phyloP scores from a whole-genome alignment of 1,140 invertebrate species.

The Megalonaias nervosa region DNA sequence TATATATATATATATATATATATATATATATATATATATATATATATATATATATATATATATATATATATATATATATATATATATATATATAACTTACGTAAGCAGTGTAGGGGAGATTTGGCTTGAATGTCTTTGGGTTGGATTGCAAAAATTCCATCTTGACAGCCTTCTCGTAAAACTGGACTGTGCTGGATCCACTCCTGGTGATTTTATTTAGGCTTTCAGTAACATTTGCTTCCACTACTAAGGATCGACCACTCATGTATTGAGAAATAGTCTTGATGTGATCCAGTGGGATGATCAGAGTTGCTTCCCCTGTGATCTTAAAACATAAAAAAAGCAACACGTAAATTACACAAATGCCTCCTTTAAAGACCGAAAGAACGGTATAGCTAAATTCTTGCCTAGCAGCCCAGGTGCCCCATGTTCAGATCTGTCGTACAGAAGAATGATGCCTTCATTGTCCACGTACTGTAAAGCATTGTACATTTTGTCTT shows the following conservation, averaged over 20 bases:
- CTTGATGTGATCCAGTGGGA: conserved; percentile 43
- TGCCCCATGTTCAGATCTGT: background rate
- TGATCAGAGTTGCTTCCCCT: conserved; percentile 48
- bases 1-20: too few species aligned
- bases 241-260: conserved; percentile 35
- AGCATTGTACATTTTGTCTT: too few species aligned
- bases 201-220: conserved; percentile 56
- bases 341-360: background rate
- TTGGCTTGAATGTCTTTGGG: conserved; percentile 65
- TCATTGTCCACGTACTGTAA: background rate
- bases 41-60: too few species aligned
- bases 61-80: background rate
- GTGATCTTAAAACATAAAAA: conserved; percentile 42
- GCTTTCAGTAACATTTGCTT: conserved; percentile 61
- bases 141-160: conserved; percentile 54
- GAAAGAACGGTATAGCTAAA: too few species aligned
- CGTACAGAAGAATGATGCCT: too few species aligned
- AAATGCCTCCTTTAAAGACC: too few species aligned
- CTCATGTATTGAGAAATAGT: conserved; percentile 20
- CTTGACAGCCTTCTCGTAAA: conserved; percentile 51
- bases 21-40: too few species aligned
- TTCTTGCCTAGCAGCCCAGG: too few species aligned
- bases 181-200: conserved; percentile 37
- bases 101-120: conserved; percentile 58
- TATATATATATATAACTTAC: conserved; percentile 42